Percentiles rank a stretch among this genome's conserved stretches.
Evolutionary conservation across 64 coral and sea anemone genomes (phyloP).

Genomic region (Pocillopora verrucosa): DNA sequence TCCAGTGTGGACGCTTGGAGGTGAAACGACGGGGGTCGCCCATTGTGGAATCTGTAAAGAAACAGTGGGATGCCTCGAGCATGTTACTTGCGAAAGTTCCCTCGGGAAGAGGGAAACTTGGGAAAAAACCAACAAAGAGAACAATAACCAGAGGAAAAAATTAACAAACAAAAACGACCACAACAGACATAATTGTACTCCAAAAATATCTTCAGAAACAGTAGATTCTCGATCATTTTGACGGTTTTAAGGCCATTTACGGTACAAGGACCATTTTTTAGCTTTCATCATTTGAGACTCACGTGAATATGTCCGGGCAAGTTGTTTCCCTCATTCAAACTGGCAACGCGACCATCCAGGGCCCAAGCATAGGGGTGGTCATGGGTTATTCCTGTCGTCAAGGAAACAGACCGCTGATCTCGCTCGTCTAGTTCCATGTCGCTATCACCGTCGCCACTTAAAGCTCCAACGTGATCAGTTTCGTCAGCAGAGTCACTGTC

Average conservation of each 20-base stretch:
- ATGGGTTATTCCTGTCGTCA: conserved; percentile 75
- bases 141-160: background rate
- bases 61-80: too few species aligned
- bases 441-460: conserved; percentile 44
- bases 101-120: too few species aligned
- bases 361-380: conserved; percentile 90
- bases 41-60: conserved; percentile 56
- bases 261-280: too few species aligned
- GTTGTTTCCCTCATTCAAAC: conserved; percentile 30
- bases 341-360: conserved; percentile 67
- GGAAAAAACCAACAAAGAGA: background rate
- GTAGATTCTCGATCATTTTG: too few species aligned
- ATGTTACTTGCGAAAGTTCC: too few species aligned
- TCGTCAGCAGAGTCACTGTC: conserved; percentile 74
- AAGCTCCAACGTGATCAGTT: background rate
- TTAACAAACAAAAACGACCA: too few species aligned
- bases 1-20: conserved; percentile 87
- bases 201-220: too few species aligned
- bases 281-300: background rate
- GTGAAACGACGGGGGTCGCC: conserved; percentile 48
- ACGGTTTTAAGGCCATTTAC: too few species aligned
- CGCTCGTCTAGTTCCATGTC: conserved; percentile 76
- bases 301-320: conserved; percentile 58
- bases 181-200: too few species aligned
- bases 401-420: conserved; percentile 61